Conservation (phyloP, 2,113 vertebrate genomes). For the Melierax canorus region DNA sequence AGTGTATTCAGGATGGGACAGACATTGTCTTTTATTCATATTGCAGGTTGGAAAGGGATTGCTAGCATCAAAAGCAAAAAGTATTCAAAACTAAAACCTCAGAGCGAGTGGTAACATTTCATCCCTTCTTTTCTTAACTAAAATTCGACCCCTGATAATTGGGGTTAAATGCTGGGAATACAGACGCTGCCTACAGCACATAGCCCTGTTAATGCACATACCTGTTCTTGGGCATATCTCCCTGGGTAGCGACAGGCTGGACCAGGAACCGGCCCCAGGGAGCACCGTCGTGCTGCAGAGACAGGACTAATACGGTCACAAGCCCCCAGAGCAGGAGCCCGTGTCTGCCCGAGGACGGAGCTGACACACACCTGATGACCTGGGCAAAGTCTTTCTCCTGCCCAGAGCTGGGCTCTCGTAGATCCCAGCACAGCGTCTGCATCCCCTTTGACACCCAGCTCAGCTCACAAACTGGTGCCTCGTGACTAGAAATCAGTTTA, state of each 20-base stretch:
- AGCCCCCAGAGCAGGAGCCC: neutral
- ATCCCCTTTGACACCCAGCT: neutral
- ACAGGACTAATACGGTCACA: fast-evolving
- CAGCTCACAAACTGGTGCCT: neutral
- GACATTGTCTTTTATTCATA: neutral
- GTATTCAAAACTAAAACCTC: neutral
- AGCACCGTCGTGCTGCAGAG: neutral
- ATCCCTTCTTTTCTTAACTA: neutral
- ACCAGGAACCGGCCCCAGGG: neutral
- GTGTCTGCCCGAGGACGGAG: fast-evolving
- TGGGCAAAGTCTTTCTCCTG: neutral
- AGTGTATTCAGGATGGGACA: neutral
- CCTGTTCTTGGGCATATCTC: fast-evolving
- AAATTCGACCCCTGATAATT: fast-evolving
- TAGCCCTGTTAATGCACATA: neutral
- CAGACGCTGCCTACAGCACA: neutral
- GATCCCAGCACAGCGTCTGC: neutral
- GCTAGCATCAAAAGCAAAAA: neutral
- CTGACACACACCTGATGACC: neutral
- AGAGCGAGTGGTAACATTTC: neutral
- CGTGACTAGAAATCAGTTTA: neutral
- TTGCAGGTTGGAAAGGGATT: neutral
- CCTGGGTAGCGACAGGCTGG: neutral
- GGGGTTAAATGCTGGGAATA: fast-evolving
- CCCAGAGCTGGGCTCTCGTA: neutral